Conservation (phyloP, 2,888 invertebrate species). For the Trichogramma evanescens region DNA sequence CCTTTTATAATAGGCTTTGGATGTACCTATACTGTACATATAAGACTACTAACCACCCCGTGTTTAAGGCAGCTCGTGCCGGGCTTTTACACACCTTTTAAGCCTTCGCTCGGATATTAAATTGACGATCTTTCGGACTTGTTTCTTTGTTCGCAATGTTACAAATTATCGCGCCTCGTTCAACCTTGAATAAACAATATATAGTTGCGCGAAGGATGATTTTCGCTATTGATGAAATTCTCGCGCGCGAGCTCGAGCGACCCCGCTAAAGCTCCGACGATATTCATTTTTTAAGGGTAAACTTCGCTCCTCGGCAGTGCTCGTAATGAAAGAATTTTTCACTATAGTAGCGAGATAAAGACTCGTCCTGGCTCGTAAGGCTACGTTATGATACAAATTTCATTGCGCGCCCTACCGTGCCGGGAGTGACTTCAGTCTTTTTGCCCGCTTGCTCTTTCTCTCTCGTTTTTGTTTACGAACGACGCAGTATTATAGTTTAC, state of each 20-base stretch:
- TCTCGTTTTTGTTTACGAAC: conserved; percentile 13
- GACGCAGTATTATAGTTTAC: background rate
- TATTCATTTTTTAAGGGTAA: no score
- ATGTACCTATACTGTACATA: no score
- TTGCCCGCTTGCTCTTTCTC: background rate
- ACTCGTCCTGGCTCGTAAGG: background rate
- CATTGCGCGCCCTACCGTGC: background rate
- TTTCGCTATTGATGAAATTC: background rate
- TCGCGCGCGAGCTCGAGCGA: background rate
- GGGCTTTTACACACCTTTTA: conserved; percentile 2
- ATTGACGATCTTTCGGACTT: conserved; percentile 1
- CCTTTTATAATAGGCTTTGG: background rate
- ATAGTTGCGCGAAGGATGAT: no score
- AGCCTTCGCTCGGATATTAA: conserved; percentile 1
- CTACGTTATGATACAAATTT: conserved; percentile 8
- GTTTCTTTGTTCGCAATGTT: no score
- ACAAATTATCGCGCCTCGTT: no score
- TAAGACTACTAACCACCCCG: background rate
- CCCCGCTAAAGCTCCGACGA: no score
- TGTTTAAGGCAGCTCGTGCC: background rate
- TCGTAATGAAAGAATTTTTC: background rate
- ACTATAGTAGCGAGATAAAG: background rate
- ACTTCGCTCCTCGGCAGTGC: no score
- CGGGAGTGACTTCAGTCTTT: conserved; percentile 15
- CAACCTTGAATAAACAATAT: no score